Conservation (phyloP, 2,888 invertebrate species). For the Xestia c-nigrum region DNA sequence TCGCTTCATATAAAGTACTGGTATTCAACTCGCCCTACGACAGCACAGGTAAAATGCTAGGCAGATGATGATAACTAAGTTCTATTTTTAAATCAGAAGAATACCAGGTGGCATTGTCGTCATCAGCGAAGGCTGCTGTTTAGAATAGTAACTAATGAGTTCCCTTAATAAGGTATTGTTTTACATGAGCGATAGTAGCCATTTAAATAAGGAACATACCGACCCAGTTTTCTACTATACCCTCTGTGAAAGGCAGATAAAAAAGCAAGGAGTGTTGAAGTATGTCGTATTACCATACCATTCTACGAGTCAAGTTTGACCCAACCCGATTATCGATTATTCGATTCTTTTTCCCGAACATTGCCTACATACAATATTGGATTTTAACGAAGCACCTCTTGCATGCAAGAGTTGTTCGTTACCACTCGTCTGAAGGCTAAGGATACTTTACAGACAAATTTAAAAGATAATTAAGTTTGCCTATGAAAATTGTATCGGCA, state of each 20-base stretch:
- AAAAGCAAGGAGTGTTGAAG: neutral
- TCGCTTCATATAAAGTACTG: neutral
- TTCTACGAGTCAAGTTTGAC: too few relatives aligned
- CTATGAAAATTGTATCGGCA: neutral
- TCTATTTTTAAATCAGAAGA: neutral
- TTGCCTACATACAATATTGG: neutral
- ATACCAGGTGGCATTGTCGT: neutral
- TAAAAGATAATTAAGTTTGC: neutral
- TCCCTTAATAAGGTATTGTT: constrained; percentile 10
- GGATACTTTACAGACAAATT: neutral
- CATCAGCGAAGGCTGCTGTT: neutral
- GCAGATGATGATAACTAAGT: neutral
- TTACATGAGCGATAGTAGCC: neutral
- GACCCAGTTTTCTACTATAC: constrained; percentile 16
- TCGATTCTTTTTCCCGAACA: neutral
- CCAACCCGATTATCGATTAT: too few relatives aligned
- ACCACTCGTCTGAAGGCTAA: neutral
- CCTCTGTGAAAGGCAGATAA: neutral
- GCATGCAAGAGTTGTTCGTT: neutral
- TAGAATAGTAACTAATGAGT: constrained; percentile 20
- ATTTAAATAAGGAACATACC: constrained; percentile 20
- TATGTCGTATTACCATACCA: neutral
- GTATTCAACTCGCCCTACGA: neutral
- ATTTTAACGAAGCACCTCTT: neutral
- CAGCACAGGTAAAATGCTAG: neutral